Conservation (phyloP, 2,797 vertebrate genomes). For the Melopsittacus undulatus region DNA sequence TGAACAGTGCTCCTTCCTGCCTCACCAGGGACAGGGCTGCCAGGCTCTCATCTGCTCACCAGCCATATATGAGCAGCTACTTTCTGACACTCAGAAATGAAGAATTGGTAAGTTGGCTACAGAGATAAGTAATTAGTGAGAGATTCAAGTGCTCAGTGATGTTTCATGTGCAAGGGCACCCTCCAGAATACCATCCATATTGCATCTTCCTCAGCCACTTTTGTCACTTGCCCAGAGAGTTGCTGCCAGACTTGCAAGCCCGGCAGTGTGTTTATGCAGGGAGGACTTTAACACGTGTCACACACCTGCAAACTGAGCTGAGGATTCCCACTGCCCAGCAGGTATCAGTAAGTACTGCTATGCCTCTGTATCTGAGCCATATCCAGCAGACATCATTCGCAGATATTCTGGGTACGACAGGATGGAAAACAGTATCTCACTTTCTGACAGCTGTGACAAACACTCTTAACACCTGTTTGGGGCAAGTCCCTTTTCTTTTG, state of each 20-base stretch:
- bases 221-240: neutral
- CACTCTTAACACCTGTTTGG: neutral
- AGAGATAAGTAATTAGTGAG: neutral
- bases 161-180: neutral
- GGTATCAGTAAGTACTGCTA: neutral
- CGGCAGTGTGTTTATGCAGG: neutral
- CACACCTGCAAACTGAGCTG: neutral
- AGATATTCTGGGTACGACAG: neutral
- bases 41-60: neutral
- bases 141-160: neutral
- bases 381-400: neutral
- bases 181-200: neutral
- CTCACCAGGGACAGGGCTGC: neutral
- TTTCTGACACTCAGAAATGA: neutral
- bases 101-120: neutral
- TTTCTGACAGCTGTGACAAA: constrained; percentile 6
- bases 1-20: accelerated
- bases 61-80: neutral
- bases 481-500: neutral
- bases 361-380: neutral
- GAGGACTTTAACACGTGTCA: neutral
- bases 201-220: neutral
- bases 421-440: neutral
- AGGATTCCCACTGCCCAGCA: neutral
- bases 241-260: neutral